A percentile compares a stretch with the other conserved stretches of the same genome.
Evolutionary conservation across 92 coral and sea anemone species (phyloP).

Genomic region (Epizoanthus illoricatus): DNA sequence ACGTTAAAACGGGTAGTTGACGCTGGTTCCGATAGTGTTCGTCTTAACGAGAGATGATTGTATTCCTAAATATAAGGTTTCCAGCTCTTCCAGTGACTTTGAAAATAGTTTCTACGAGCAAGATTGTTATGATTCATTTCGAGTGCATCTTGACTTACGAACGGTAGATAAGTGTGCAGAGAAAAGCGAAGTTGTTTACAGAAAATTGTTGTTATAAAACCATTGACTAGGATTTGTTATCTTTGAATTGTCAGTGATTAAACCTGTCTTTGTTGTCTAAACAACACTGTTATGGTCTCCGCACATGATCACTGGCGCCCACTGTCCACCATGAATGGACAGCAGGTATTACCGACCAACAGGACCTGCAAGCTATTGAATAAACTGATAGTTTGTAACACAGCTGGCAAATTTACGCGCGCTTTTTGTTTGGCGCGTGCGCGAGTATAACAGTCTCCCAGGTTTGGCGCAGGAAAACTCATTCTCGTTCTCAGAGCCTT

Average conservation of each 20-base stretch:
- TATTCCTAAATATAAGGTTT: no score
- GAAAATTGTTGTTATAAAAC: neutral
- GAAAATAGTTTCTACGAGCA: neutral
- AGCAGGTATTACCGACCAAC: conserved; percentile 4
- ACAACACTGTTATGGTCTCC: neutral
- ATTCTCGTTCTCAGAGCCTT: no score
- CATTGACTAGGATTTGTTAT: neutral
- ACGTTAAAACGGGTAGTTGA: no score
- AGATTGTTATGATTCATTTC: neutral
- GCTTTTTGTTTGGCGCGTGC: no score
- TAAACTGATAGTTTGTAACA: no score
- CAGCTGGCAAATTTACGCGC: no score
- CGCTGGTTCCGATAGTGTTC: no score
- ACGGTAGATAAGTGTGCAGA: neutral
- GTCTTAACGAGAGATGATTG: no score
- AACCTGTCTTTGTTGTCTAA: neutral
- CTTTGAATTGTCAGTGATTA: neutral
- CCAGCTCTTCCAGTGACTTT: no score
- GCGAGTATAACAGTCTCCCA: no score
- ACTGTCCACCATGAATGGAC: conserved; percentile 8
- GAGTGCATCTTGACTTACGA: neutral
- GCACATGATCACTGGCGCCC: neutral
- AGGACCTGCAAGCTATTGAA: no score
- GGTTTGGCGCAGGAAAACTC: no score
- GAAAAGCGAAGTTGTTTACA: neutral